Conservation (phyloP, 64 coral and sea anemone genomes). For the Trachythela sp. region DNA sequence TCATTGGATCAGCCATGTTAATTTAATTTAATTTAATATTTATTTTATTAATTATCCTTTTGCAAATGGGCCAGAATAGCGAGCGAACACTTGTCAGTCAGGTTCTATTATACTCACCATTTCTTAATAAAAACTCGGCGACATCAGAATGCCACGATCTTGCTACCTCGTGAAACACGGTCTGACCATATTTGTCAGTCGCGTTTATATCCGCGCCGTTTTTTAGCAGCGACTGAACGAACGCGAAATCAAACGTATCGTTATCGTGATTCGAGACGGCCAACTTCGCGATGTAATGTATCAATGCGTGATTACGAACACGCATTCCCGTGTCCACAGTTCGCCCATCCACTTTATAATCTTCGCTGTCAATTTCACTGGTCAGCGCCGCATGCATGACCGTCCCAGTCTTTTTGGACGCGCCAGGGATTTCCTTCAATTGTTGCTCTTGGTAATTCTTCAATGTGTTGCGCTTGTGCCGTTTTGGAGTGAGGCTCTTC, state of each 20-base stretch:
- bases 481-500: not conserved
- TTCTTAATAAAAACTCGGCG: constrained; percentile 69
- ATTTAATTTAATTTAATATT: too few species aligned
- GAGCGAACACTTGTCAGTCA: too few species aligned
- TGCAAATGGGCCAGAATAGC: too few species aligned
- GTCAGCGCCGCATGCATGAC: constrained; percentile 14
- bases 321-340: not conserved
- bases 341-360: not conserved
- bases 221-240: constrained; percentile 71
- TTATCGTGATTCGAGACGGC: constrained; percentile 60
- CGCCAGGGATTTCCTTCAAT: not conserved
- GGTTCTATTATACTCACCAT: constrained; percentile 57
- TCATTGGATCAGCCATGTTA: too few species aligned
- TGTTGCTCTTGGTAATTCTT: not conserved
- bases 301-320: constrained; percentile 66
- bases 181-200: constrained; percentile 84
- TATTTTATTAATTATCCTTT: too few species aligned
- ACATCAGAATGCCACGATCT: constrained; percentile 82
- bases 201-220: constrained; percentile 74
- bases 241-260: constrained; percentile 83
- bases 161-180: constrained; percentile 75
- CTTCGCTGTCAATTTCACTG: not conserved
- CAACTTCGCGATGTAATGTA: constrained; percentile 89
- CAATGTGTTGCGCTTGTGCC: not conserved
- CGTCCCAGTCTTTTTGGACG: constrained; percentile 1